Conservation (phyloP, 2,797 vertebrate species). For the Syngnathus acus region DNA sequence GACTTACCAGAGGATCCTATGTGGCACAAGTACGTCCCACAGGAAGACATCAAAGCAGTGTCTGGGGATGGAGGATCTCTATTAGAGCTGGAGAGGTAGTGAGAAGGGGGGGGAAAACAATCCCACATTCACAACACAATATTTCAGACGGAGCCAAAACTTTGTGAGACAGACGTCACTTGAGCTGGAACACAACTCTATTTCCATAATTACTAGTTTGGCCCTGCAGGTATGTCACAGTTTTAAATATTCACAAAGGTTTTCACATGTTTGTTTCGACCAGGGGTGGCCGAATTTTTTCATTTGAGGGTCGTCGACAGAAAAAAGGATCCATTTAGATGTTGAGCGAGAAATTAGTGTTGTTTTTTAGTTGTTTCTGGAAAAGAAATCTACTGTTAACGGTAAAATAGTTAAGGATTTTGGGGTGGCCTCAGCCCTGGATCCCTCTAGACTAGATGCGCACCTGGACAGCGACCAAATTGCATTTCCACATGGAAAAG, state of each 20-base stretch:
- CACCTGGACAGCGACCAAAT: too few relatives aligned
- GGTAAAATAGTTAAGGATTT: too few relatives aligned
- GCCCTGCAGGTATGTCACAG: background rate
- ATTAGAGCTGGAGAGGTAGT: slow-evolving; percentile 47
- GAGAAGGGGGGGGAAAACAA: slow-evolving; percentile 34
- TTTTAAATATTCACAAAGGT: background rate
- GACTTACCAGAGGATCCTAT: slow-evolving; percentile 41
- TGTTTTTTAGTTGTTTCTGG: too few relatives aligned
- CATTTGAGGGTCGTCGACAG: too few relatives aligned
- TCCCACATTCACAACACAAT: slow-evolving; percentile 11
- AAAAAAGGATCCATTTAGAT: too few relatives aligned
- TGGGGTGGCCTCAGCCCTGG: too few relatives aligned
- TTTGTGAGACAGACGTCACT: slow-evolving; percentile 2
- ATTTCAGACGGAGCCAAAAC: slow-evolving; percentile 13
- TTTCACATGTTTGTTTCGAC: too few relatives aligned
- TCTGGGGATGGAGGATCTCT: slow-evolving; percentile 35
- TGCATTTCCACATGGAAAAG: too few relatives aligned
- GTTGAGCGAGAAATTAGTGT: too few relatives aligned
- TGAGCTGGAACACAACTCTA: slow-evolving; percentile 3
- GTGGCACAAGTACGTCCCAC: slow-evolving; percentile 49
- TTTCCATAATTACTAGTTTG: background rate
- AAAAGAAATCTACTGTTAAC: too few relatives aligned
- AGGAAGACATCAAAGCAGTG: slow-evolving; percentile 52
- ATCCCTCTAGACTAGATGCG: too few relatives aligned
- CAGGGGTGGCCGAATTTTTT: too few relatives aligned